These are phyloP conservation scores for Zoanthus sansibaricus DNA, from an alignment of 92 coral and sea anemone species.

Conservation along the genomic window DNA sequence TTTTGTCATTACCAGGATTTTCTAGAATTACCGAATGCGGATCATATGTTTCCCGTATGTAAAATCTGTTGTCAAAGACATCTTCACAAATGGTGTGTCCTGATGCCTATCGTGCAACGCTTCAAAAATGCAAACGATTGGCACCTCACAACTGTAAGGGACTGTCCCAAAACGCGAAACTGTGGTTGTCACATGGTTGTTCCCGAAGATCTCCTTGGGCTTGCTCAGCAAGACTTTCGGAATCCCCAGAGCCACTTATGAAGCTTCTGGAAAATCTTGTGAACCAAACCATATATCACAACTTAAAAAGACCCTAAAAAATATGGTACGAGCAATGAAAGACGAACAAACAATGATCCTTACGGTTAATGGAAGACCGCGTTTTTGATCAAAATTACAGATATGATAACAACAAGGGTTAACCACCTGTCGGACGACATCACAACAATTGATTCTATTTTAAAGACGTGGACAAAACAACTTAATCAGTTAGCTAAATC, in stretches of 20 bases:
- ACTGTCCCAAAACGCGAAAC: background rate
- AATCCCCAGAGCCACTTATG: background rate
- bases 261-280: conserved; percentile 3
- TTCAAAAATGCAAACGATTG: background rate
- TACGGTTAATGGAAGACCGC: conserved; percentile 8
- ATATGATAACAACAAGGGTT: conserved; percentile 22
- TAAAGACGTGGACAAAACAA: conserved; percentile 10
- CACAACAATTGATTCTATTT: background rate
- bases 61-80: background rate
- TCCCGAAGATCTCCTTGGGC: conserved; percentile 17
- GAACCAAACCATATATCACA: conserved; percentile 15
- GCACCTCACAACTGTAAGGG: conserved; percentile 10
- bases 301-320: background rate
- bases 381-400: background rate
- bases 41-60: background rate
- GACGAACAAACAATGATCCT: conserved; percentile 8
- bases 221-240: conserved; percentile 12
- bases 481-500: conserved; percentile 13
- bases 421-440: conserved; percentile 16
- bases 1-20: conserved; percentile 5
- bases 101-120: background rate
- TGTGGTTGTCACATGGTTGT: background rate
- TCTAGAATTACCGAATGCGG: conserved; percentile 9
- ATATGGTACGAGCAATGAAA: background rate
- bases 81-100: conserved; percentile 17